Conservation (phyloP, 1,140 invertebrate genomes). For the Akabosia matsudoensis region DNA sequence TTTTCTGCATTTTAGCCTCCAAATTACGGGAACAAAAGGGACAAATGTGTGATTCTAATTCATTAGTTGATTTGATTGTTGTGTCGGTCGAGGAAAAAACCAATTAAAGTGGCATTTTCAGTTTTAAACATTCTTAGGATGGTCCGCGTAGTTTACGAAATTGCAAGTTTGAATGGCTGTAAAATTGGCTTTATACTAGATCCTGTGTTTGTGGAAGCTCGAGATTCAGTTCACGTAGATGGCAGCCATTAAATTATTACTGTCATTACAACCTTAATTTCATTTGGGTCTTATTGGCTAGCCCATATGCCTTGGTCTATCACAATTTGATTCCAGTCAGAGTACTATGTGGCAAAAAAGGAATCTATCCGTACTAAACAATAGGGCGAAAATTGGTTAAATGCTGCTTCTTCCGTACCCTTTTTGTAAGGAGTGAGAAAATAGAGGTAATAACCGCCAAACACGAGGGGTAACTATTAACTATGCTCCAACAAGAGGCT, state of each 20-base stretch:
- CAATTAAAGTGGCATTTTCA: background rate
- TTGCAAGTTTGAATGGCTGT: background rate
- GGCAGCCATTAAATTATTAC: slow-evolving; percentile 5
- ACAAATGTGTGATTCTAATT: background rate
- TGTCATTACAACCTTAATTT: slow-evolving; percentile 9
- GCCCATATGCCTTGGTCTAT: background rate
- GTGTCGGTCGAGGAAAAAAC: background rate
- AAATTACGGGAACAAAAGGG: too few relatives aligned
- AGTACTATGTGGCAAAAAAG: too few relatives aligned
- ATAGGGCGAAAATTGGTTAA: too few relatives aligned
- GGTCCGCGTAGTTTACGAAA: background rate
- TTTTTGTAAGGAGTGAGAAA: too few relatives aligned
- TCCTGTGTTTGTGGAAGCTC: background rate
- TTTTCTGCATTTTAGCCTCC: too few relatives aligned
- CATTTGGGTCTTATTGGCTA: background rate
- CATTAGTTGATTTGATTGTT: background rate
- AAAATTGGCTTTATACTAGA: slow-evolving; percentile 4
- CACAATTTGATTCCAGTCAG: too few relatives aligned
- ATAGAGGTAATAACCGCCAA: too few relatives aligned
- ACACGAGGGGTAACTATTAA: too few relatives aligned
- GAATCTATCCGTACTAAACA: too few relatives aligned
- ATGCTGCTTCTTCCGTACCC: too few relatives aligned
- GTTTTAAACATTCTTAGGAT: background rate
- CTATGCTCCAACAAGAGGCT: too few relatives aligned
- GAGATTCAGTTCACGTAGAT: slow-evolving; percentile 4